A percentile compares a stretch with the other conserved stretches of the same genome.
Conservation (phyloP, 1,140 invertebrate genomes). For the Drosophila orena region DNA sequence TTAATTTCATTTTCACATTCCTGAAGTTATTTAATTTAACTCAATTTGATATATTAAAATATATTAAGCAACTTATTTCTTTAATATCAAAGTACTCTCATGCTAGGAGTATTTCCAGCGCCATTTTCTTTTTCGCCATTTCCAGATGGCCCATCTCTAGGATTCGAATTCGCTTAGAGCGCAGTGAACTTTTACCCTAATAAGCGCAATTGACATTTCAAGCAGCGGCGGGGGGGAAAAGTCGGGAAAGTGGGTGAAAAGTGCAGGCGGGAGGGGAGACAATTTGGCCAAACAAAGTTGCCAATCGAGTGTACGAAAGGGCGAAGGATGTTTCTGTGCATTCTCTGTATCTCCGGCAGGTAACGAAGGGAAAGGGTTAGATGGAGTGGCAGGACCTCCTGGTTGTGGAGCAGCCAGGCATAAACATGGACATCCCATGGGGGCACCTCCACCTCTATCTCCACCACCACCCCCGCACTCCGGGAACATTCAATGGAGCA, state of each 20-base stretch:
- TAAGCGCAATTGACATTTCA: conserved; percentile 72
- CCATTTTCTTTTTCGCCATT: background rate
- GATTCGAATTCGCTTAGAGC: conserved; percentile 23
- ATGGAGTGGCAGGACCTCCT: background rate
- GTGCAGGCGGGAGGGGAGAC: conserved; percentile 14
- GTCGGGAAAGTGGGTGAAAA: conserved; percentile 15
- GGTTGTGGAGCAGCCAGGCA: conserved; percentile 28
- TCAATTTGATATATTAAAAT: background rate
- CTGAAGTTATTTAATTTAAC: no score
- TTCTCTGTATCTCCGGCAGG: background rate
- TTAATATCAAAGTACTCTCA: no score
- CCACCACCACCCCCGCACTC: background rate
- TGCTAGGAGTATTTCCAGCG: no score
- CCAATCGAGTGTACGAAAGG: conserved; percentile 33
- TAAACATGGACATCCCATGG: conserved; percentile 44
- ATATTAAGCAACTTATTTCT: no score
- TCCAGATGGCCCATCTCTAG: conserved; percentile 8
- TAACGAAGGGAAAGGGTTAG: background rate
- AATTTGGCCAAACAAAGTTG: conserved; percentile 52
- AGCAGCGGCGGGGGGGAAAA: conserved; percentile 19
- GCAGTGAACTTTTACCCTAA: conserved; percentile 70
- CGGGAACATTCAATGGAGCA: conserved; percentile 55
- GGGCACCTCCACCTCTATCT: background rate
- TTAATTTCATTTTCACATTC: no score
- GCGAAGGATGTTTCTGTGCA: conserved; percentile 38